Base-by-base conservation (phyloP, 30 jellyfish, hydroid and myxozoan genomes). In the Pseudorhiza aurosa region DNA sequence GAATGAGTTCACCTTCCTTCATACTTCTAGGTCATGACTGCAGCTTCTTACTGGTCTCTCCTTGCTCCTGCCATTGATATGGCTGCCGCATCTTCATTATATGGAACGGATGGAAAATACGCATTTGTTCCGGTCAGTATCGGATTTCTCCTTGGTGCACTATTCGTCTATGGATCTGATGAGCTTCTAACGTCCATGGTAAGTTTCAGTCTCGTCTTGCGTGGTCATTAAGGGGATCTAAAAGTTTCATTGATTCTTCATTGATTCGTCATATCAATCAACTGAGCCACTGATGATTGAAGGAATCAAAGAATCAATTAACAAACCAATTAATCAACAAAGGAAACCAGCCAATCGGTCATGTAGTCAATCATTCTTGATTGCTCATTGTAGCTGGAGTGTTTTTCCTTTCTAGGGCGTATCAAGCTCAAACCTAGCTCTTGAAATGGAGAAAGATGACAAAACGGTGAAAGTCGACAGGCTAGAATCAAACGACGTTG, bases 1-100 rank as follows among this genome's bases (percentile, higher is more conserved):
- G 19, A 0, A 8, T 14, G 19, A 12, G 15, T 14, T 8, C 60
- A 46, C 2, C 60, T 14, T 8, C 60, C 8, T 28, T 28, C 10
- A 24, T 25, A 22, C 30, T 64, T 64, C 4, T 27, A 92, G 98
- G 98, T 92, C 27, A 92, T 92, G 98, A 85, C 87, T 3, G 98
- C 98, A n/a, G 98, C 98, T 30, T 92, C 98, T 5, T 92, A 85
- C 43, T 92, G 98, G 98, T 92, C 98, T 10, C 68, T 92, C 47
- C 80, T 92, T 24, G 96, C 96, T 36, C 98, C 98, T 45, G 98
- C 96, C 18, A 92, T 92, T 40, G 98, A 92, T 25, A 85, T 81
- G 93, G 98, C 98, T 36, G 63, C 90, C 24, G 26, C 82, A 10
- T 92, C 98, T 2, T 86, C 87, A n/a, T 24, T 36, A 2, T 92